Conservation (phyloP, 2,888 invertebrate genomes). For the Stenodera caucasica region DNA sequence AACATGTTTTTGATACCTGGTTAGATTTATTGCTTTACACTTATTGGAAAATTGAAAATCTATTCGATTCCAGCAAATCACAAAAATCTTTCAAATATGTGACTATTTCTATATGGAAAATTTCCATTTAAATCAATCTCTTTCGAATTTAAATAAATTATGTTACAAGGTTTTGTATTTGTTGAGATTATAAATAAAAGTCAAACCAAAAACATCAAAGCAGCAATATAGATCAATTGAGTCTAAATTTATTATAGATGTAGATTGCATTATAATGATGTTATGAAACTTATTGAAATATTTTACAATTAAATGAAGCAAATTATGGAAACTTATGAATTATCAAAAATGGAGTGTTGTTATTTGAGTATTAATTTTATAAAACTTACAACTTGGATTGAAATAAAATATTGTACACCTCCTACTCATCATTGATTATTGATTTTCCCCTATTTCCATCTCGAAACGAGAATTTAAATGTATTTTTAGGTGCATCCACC, state of each 20-base stretch:
- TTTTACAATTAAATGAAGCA: conserved; percentile 19
- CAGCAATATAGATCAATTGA: conserved; percentile 23
- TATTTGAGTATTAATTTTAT: conserved; percentile 25
- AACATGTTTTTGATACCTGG: conserved; percentile 4
- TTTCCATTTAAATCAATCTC: background rate
- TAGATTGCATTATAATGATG: conserved; percentile 28
- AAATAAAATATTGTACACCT: conserved; percentile 24
- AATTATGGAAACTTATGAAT: conserved; percentile 13
- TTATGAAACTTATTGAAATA: conserved; percentile 23
- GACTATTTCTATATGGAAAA: too few relatives aligned
- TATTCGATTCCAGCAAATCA: background rate
- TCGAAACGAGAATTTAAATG: too few relatives aligned
- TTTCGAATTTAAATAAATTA: background rate
- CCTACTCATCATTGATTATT: too few relatives aligned
- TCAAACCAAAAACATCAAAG: conserved; percentile 23
- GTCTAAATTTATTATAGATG: conserved; percentile 29
- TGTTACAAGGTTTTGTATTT: background rate
- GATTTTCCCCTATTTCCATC: too few relatives aligned
- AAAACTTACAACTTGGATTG: conserved; percentile 23
- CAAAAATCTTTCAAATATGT: background rate
- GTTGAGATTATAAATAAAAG: background rate
- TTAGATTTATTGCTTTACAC: background rate
- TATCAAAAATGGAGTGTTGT: conserved; percentile 17
- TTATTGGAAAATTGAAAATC: background rate
- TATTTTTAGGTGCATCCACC: too few relatives aligned